phyloP scores from a whole-genome alignment of 1,140 invertebrate genomes.

The Leguminivora glycinivorella region DNA sequence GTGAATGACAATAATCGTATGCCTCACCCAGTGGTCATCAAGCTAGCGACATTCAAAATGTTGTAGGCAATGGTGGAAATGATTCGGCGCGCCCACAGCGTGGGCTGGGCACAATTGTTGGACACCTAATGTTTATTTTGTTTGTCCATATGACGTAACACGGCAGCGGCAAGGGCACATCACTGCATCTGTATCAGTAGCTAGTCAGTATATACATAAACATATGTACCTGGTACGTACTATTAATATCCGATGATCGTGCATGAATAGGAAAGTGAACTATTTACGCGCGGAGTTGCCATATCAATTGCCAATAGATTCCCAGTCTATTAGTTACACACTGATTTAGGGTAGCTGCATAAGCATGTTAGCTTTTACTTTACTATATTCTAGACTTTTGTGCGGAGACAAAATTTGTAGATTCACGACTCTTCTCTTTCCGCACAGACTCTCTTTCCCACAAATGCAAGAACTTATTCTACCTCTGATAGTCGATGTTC shows the following conservation, averaged over 20 bases:
- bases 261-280: conserved; percentile 27
- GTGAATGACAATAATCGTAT: neutral
- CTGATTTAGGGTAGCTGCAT: no score
- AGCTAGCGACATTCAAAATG: conserved; percentile 5
- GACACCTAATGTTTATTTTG: conserved; percentile 54
- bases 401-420: no score
- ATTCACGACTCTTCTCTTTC: no score
- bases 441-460: no score
- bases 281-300: neutral
- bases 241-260: conserved; percentile 49
- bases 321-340: no score
- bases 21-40: conserved; percentile 10
- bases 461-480: no score
- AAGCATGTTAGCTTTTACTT: no score
- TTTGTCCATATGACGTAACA: conserved; percentile 58
- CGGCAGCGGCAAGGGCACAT: conserved; percentile 44
- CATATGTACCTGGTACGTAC: conserved; percentile 27
- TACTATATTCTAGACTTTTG: no score
- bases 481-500: no score
- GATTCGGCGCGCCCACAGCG: conserved; percentile 65
- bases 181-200: conserved; percentile 48
- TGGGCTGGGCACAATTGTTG: conserved; percentile 60
- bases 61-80: conserved; percentile 36
- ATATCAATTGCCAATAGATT: neutral
- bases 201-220: neutral